phyloP scores from a whole-genome alignment of 2,888 invertebrate species.

The Laspeyria flexula region DNA sequence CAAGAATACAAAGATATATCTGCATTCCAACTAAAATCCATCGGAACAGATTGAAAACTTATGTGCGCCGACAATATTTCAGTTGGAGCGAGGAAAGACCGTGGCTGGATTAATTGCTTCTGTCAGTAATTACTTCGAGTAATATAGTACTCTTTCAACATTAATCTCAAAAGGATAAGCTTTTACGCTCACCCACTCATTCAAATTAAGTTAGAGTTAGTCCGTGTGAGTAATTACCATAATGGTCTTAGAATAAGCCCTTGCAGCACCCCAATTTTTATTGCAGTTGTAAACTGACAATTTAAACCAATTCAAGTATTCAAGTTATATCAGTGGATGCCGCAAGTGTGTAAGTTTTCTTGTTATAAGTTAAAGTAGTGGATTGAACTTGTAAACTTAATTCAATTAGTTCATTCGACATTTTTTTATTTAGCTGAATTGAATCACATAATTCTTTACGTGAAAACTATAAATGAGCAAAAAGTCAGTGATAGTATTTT shows the following conservation, averaged over 20 bases:
- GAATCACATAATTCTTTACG: conserved; percentile 21
- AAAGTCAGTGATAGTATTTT: no score
- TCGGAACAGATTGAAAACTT: conserved; percentile 38
- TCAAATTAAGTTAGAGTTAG: conserved; percentile 38
- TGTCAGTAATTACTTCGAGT: conserved; percentile 52
- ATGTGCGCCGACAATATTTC: conserved; percentile 35
- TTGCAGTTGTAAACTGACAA: conserved; percentile 11
- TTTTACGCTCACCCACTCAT: conserved; percentile 42
- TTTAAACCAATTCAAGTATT: not conserved
- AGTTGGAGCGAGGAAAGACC: conserved; percentile 37
- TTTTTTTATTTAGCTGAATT: no score
- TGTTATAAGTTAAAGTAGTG: conserved; percentile 42
- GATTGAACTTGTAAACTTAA: conserved; percentile 34
- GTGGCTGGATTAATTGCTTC: conserved; percentile 50
- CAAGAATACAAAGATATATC: conserved; percentile 9
- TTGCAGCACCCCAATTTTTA: conserved; percentile 24
- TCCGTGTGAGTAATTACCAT: conserved; percentile 40
- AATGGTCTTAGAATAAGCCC: conserved; percentile 31
- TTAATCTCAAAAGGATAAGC: conserved; percentile 52
- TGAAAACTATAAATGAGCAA: no score
- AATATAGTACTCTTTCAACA: conserved; percentile 52
- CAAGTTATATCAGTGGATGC: conserved; percentile 19
- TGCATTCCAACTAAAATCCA: conserved; percentile 26
- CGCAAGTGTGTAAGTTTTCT: conserved; percentile 40
- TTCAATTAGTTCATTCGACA: conserved; percentile 40